Base-by-base conservation (phyloP, 2,113 vertebrate genomes). In the Odocoileus hemionus region DNA sequence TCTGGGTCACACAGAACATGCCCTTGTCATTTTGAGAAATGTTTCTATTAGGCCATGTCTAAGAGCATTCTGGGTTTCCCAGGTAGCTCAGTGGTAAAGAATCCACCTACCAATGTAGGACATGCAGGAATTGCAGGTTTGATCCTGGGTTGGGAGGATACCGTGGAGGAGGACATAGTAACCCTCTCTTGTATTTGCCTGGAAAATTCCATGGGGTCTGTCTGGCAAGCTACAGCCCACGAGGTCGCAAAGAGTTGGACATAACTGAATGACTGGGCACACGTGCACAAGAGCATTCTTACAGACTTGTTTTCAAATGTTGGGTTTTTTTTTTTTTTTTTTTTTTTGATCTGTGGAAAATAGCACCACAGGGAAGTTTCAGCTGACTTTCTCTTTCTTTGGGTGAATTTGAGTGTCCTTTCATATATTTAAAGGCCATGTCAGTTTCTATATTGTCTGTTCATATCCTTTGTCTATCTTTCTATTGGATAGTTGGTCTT, bases 211-310 rank as follows among this genome's bases (percentile, higher is more conserved):
- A 74, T 43, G 70, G 70, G 12, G 36, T 43, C 70, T 76, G 36
- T 26, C 36, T 76, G 70, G 11, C 23, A 76, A 43, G 70, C 36
- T 74, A 43, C 70, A 43, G 12, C 43, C 36, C 70, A 43, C 14
- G 70, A 43, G 23, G 36, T 74, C 12, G 1, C 21, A 74, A 43
- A 74, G 36, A 74, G 3, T 0, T 74, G 21, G 36, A 26, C 12
- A 43, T 6, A 74, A 13, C 36, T 74, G 70, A 39, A 43, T 0
- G 0, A 25, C 10, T 74, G 5, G 43, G 36, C 36, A 7, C 1
- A 0, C 1, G 0, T 43, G 36, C 36, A 43, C 36, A 1, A 84
- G 58, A 64, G 12, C 11, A 21, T 39, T 39, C 47, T 21, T 2
- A 3, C 30, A 70, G 76, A 52, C 39, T 64, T 83, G n/a, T 33